A percentile compares a stretch with the other conserved stretches of the same genome.
Evolutionary conservation across 1,140 invertebrate genomes (phyloP).

Genomic region (Drosophila subobscura): DNA sequence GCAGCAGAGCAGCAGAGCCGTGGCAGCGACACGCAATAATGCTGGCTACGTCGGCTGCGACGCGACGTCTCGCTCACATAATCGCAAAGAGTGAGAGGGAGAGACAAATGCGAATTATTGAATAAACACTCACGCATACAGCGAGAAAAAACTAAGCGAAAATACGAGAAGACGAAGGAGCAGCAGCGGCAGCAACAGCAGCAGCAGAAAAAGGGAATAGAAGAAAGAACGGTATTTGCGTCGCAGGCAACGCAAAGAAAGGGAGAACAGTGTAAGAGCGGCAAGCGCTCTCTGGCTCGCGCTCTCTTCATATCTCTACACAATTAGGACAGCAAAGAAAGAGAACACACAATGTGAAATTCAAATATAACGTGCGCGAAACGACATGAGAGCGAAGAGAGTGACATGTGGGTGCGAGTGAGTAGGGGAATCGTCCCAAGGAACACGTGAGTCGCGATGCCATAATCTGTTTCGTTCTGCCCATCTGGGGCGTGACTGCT

Average conservation of each 20-base stretch:
- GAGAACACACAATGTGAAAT: conserved; percentile 5
- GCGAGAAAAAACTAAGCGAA: conserved; percentile 67
- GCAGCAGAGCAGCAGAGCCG: conserved; percentile 34
- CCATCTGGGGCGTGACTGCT: conserved; percentile 48
- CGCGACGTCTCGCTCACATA: conserved; percentile 53
- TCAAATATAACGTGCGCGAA: conserved; percentile 1
- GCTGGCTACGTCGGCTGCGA: conserved; percentile 45
- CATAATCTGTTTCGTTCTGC: conserved; percentile 16
- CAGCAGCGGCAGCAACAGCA: no score
- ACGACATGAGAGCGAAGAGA: neutral
- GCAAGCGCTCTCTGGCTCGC: conserved; percentile 10
- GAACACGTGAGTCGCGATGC: conserved; percentile 28
- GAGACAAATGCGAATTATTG: conserved; percentile 67
- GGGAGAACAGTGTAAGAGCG: conserved; percentile 34
- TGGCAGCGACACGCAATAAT: conserved; percentile 49
- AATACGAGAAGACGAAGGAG: conserved; percentile 40
- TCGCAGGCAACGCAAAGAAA: conserved; percentile 56
- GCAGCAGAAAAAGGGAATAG: no score
- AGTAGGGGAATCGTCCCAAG: neutral
- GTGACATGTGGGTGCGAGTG: neutral
- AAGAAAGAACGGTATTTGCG: conserved; percentile 77
- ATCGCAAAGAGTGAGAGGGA: conserved; percentile 61
- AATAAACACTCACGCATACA: conserved; percentile 68
- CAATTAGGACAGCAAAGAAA: conserved; percentile 42
- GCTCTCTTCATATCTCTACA: conserved; percentile 32